Evolutionary conservation across 1,140 invertebrate species (phyloP).

Genomic region (Dolichoris vasculosae): DNA sequence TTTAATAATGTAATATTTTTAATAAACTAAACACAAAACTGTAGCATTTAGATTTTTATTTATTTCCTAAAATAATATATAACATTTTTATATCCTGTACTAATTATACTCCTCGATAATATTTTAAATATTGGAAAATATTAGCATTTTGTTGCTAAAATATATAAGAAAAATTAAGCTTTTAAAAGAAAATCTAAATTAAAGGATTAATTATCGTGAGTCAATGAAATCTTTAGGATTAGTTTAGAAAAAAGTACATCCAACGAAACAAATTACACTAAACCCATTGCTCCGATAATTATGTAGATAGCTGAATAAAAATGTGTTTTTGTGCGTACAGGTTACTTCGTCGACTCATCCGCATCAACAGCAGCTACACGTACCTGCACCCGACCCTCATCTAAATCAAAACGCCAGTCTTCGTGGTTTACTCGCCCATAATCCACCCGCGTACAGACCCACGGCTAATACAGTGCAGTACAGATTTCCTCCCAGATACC

Average conservation of each 20-base stretch:
- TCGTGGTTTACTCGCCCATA: conserved; percentile 69
- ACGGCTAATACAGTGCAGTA: conserved; percentile 64
- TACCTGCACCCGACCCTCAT: conserved; percentile 69
- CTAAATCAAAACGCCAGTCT: conserved; percentile 68
- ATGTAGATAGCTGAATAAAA: not conserved
- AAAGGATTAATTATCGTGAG: not conserved
- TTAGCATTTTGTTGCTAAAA: not conserved
- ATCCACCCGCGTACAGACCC: conserved; percentile 65
- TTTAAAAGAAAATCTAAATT: not conserved
- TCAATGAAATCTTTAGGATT: not conserved
- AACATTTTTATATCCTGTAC: not conserved
- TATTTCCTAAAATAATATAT: conserved; percentile 18
- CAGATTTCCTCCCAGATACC: conserved; percentile 67
- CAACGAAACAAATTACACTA: not conserved
- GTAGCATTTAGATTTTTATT: conserved; percentile 41
- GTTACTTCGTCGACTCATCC: conserved; percentile 76
- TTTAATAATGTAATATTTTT: conserved; percentile 31
- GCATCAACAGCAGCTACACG: conserved; percentile 64
- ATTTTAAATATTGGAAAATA: not conserved
- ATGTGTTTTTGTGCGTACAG: conserved; percentile 57
- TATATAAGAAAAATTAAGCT: not conserved
- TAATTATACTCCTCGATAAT: not conserved
- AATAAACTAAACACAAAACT: conserved; percentile 35
- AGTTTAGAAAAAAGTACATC: not conserved
- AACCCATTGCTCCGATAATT: not conserved